Conservation (phyloP, 2,113 vertebrate genomes). For the Rallus limicola region DNA sequence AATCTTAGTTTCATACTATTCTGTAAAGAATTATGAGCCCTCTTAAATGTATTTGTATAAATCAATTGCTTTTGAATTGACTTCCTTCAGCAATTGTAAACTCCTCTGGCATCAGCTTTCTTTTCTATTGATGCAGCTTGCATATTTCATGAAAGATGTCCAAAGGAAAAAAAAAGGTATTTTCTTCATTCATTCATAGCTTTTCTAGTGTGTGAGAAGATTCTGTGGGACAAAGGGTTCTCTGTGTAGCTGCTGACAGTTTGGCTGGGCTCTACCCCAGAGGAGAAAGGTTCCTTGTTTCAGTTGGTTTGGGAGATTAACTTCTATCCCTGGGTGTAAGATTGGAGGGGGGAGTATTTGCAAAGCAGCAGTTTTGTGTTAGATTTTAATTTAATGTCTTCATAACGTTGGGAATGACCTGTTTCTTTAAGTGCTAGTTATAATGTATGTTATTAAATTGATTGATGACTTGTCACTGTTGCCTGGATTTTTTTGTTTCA, state of each 20-base stretch:
- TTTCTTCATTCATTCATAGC: background rate
- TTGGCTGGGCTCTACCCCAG: background rate
- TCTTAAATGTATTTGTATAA: background rate
- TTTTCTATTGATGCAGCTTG: background rate
- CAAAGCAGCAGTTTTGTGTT: background rate
- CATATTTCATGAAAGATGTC: background rate
- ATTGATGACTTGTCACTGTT: background rate
- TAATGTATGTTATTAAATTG: conserved; percentile 23
- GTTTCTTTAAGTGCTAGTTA: conserved; percentile 13
- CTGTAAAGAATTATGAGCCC: background rate
- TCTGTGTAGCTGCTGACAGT: background rate
- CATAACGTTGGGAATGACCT: background rate
- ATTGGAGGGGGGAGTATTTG: background rate
- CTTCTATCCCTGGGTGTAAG: background rate
- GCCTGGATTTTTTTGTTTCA: conserved; percentile 8
- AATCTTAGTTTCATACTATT: background rate
- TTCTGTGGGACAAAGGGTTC: background rate
- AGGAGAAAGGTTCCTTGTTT: background rate
- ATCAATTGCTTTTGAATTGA: conserved; percentile 6
- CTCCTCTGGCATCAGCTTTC: background rate
- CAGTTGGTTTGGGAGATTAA: background rate
- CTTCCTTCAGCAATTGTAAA: background rate
- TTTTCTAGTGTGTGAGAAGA: background rate
- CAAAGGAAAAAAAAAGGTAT: background rate
- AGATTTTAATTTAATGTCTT: conserved; percentile 4